Conservation (phyloP, 2,113 vertebrate species). For the Alethe diademata region DNA sequence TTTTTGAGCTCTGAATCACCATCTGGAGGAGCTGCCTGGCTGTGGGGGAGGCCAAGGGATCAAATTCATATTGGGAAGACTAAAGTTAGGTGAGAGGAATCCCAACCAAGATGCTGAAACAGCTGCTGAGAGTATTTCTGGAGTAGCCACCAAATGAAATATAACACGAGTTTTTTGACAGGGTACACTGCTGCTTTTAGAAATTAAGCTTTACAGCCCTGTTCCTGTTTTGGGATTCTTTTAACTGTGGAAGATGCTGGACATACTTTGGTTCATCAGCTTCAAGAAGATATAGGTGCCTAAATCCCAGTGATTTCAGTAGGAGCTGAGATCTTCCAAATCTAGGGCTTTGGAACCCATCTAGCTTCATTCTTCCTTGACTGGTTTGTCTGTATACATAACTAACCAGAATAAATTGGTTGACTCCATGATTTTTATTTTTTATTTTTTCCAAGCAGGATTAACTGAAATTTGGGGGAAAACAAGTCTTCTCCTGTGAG, state of each 20-base stretch:
- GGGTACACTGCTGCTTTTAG: neutral
- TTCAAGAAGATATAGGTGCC: neutral
- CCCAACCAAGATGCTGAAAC: neutral
- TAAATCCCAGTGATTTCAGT: neutral
- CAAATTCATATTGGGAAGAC: neutral
- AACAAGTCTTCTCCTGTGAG: neutral
- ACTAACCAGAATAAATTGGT: neutral
- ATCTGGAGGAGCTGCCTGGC: neutral
- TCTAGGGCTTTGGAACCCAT: neutral
- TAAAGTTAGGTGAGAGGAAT: constrained; percentile 22
- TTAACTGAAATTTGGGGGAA: neutral
- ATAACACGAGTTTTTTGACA: neutral
- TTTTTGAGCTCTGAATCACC: neutral
- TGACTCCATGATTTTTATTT: neutral
- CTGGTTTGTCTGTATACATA: accelerated
- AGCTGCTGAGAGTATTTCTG: constrained; percentile 33
- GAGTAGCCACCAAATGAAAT: neutral
- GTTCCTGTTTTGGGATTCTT: neutral
- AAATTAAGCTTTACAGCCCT: neutral
- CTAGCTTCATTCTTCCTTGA: neutral
- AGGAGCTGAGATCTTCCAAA: neutral
- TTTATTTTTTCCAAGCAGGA: neutral
- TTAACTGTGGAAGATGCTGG: accelerated
- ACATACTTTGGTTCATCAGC: neutral
- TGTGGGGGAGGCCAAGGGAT: neutral